A percentile compares a stretch with the other conserved stretches of the same genome.
These are phyloP conservation scores for Balaenoptera acutorostrata DNA, from an alignment of 2,113 vertebrate genomes.

Conservation along the genomic window DNA sequence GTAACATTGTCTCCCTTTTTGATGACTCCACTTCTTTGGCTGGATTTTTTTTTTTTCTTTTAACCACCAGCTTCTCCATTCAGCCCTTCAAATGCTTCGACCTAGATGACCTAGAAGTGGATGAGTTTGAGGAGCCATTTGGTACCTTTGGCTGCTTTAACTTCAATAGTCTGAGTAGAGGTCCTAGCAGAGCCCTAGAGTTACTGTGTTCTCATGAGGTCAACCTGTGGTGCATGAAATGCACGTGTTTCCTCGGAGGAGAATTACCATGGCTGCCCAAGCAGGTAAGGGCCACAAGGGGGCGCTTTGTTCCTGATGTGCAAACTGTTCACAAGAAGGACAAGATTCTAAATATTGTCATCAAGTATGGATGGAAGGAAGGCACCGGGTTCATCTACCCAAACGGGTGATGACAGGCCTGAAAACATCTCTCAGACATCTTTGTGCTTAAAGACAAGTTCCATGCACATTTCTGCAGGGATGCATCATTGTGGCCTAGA, in stretches of 20 bases:
- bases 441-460: not conserved
- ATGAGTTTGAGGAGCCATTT: not conserved
- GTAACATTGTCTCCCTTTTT: not conserved
- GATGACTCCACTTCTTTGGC: not conserved
- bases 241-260: not conserved
- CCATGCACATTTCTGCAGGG: not conserved
- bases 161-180: not conserved
- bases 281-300: not conserved
- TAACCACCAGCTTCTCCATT: not conserved
- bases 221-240: not conserved
- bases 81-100: not conserved
- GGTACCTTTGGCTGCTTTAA: not conserved
- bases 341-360: not conserved
- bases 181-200: not conserved
- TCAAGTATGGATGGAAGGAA: not conserved
- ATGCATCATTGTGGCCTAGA: not conserved
- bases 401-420: not conserved
- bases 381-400: not conserved
- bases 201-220: not conserved
- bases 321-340: not conserved
- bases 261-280: not conserved
- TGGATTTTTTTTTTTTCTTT: not conserved
- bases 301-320: not conserved
- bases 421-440: not conserved
- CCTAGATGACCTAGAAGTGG: not conserved